A percentile compares a stretch with the other conserved stretches of the same genome.
These are phyloP conservation scores for Andrena bucephala DNA, from an alignment of 2,888 invertebrate genomes.

Conservation along the genomic window DNA sequence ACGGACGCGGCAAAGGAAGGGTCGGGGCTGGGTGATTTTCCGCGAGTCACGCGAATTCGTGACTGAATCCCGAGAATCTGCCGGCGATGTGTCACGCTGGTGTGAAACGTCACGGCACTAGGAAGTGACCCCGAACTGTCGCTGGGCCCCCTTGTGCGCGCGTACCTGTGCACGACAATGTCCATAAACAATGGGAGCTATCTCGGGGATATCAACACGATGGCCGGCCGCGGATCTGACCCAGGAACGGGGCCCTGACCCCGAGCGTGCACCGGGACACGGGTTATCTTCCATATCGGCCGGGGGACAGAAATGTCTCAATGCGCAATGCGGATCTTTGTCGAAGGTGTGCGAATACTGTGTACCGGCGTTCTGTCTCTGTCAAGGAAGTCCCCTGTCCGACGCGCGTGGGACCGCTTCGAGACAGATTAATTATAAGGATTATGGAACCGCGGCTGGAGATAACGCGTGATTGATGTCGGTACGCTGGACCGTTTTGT, in stretches of 20 bases:
- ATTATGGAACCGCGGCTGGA: conserved; percentile 40
- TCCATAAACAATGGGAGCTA: conserved; percentile 82
- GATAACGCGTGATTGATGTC: conserved; percentile 45
- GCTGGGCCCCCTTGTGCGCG: conserved; percentile 52
- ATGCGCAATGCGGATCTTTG: conserved; percentile 73
- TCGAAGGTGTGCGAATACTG: conserved; percentile 63
- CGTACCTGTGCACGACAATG: conserved; percentile 76
- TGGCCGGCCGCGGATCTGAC: conserved; percentile 78
- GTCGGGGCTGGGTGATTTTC: conserved; percentile 66
- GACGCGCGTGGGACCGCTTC: conserved; percentile 30
- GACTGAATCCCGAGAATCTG: conserved; percentile 78
- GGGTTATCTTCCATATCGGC: conserved; percentile 76
- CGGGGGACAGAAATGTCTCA: conserved; percentile 79
- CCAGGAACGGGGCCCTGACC: conserved; percentile 80
- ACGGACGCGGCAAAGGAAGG: conserved; percentile 15
- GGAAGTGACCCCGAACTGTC: conserved; percentile 83
- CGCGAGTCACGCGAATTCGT: conserved; percentile 79
- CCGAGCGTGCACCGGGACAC: conserved; percentile 67
- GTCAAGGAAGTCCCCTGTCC: conserved; percentile 47
- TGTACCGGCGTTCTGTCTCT: conserved; percentile 46
- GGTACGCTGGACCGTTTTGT: conserved; percentile 23
- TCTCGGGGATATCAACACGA: conserved; percentile 81
- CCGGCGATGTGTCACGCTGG: conserved; percentile 77
- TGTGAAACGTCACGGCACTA: conserved; percentile 80
- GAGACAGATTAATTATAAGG: conserved; percentile 54